These are phyloP conservation scores for Dasysyrphus tricinctus DNA, from an alignment of 2,888 invertebrate genomes.

Conservation along the genomic window DNA sequence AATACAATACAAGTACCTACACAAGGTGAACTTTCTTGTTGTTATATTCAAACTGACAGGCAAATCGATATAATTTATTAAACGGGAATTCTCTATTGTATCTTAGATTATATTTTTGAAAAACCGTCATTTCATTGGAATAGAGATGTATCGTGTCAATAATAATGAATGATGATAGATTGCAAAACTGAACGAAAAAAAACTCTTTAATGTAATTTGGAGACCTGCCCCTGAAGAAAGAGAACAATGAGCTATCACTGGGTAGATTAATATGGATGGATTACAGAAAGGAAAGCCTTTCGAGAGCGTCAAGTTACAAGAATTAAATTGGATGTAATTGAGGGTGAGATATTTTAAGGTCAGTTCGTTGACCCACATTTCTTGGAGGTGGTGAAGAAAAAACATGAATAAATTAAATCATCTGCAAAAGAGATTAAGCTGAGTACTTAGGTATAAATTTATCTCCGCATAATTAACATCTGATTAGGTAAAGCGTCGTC, in stretches of 20 bases:
- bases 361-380: neutral
- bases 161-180: slow-evolving; percentile 57
- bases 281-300: slow-evolving; percentile 35
- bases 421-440: neutral
- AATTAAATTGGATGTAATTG: slow-evolving; percentile 12
- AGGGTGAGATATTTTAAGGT: neutral
- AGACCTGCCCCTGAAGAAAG: slow-evolving; percentile 2
- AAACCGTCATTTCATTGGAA: neutral
- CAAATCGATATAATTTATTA: slow-evolving; percentile 61
- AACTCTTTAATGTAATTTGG: slow-evolving; percentile 28
- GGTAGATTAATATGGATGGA: slow-evolving; percentile 32
- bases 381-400: neutral
- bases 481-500: neutral
- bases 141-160: slow-evolving; percentile 47
- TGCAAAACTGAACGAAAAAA: neutral
- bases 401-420: neutral
- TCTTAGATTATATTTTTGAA: neutral
- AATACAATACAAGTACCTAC: neutral
- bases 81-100: slow-evolving; percentile 7
- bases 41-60: slow-evolving; percentile 33
- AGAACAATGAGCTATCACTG: slow-evolving; percentile 7
- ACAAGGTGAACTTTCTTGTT: slow-evolving; percentile 15
- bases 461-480: neutral
- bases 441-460: neutral
- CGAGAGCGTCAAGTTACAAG: slow-evolving; percentile 39